Evolutionary conservation across 2,888 invertebrate genomes (phyloP), one percentile per base, ranked within the genome.

Genomic region (Syrista parreyssii): DNA sequence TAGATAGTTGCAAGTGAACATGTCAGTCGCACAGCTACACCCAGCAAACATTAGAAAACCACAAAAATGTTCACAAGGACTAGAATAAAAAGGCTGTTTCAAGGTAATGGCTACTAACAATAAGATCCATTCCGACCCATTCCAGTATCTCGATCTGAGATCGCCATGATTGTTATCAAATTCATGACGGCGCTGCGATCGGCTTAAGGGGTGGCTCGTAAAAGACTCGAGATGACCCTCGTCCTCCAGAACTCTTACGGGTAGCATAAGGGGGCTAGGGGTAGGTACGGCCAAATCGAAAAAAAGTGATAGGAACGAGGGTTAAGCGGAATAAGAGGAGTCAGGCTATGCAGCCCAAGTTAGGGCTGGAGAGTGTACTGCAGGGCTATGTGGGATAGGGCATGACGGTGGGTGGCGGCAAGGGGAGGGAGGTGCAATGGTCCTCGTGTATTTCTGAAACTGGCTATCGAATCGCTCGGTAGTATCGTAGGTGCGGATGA

Each of bases 401-500:
- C 40, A 55, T 9, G 2, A 55, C 23, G 55, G 23, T 23, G 23
- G 4, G 6, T 23, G 55, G 11, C 35, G 35, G 33, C 3, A 3
- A 35, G 11, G 23, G 15, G 0, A 12, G 36, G 12, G 36, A 2
- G 23, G 55, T 55, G 55, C 23, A 23, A 55, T 9, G 55, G 55
- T 55, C 9, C 76, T 77, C 75, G 81, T 76, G 79, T 79, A 78
- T 55, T 55, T 55, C 55, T 55, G 23, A 55, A 55, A 55, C 55
- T 55, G 55, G 55, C 55, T 81, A 84, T 86, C 86, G 86, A 85
- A 84, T 85, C 86, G 78, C 77, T 79, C 55, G 55, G 55, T 81
- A 77, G 82, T 84, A 84, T 84, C 85, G 84, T 85, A 87, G 84
- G 86, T 87, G 86, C 81, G 87, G 88, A 91, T 91, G 91, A 91